Evolutionary conservation across 2,797 vertebrate species (phyloP), one percentile per base, ranked within the genome.

Genomic region (Orientallactaga sibirica): DNA sequence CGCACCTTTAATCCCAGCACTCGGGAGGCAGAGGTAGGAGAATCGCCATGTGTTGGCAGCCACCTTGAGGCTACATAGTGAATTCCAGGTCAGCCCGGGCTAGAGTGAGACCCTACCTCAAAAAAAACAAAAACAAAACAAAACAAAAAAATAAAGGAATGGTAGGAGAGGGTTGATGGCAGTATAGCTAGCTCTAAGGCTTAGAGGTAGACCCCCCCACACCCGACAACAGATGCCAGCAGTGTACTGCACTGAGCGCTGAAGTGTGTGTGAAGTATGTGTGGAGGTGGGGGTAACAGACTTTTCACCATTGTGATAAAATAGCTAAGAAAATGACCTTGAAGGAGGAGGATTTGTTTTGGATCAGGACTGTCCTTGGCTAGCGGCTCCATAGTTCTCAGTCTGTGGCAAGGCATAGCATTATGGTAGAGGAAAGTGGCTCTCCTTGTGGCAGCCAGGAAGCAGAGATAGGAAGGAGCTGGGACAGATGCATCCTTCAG

Each of bases 161-260:
- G 66, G 55, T n/a, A 55, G 25, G 83, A 73, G 61, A 62, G 55
- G 18, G 1, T 55, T 25, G 61, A 29, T 68, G 73, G 5, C 20
- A 11, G 20, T 5, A 25, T 0, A 22, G 70, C 33, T 0, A 20
- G 71, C 27, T 7, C 43, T 33, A 48, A 43, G 67, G 62, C 74
- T 22, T 48, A 62, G 70, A 22, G 55, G 37, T 9, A 20, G 20
- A 67, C 71, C 8, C 3, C 3, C 15, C 55, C 48, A 24, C 4
- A 27, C 0, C 11, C 20, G 10, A 70, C 27, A 27, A 64, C 48
- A 48, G 48, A 4, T 0, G 8, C 66, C 6, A 27, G 37, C 82
- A 10, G 15, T 1, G 14, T 0, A 2, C 25, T 2, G 0, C 1
- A 2, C 66, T 9, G 48, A 66, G 62, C 75, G 80, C 81, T 37